These are phyloP conservation scores for Sclerodermus sp. DNA, from an alignment of 2,888 invertebrate species.

Conservation along the genomic window DNA sequence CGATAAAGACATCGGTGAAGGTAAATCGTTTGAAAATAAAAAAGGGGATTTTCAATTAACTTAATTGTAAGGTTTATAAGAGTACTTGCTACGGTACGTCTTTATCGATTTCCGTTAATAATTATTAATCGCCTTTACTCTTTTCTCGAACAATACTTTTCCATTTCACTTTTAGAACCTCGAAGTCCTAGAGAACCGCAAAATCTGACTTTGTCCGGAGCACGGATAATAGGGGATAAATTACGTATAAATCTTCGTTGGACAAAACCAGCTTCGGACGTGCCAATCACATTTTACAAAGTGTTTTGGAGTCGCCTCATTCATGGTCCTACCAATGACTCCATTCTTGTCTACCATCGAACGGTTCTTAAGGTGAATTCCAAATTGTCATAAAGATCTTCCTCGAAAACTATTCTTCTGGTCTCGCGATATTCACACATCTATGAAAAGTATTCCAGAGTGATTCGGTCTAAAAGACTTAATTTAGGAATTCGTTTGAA, in stretches of 20 bases:
- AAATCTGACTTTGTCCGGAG: conserved; percentile 61
- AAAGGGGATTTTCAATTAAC: too few relatives aligned
- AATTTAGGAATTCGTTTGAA: conserved; percentile 27
- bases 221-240: conserved; percentile 45
- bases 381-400: neutral
- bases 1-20: too few relatives aligned
- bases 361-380: conserved; percentile 63
- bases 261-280: conserved; percentile 71
- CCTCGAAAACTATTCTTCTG: too few relatives aligned
- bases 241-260: conserved; percentile 68
- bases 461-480: too few relatives aligned
- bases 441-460: neutral
- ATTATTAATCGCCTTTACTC: neutral
- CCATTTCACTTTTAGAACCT: conserved; percentile 60
- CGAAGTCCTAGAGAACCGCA: conserved; percentile 67
- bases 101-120: neutral
- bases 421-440: too few relatives aligned
- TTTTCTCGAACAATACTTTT: too few relatives aligned
- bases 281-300: conserved; percentile 72
- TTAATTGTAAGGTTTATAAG: too few relatives aligned
- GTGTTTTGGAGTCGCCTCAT: conserved; percentile 75
- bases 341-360: conserved; percentile 67
- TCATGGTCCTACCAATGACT: conserved; percentile 65
- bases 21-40: too few relatives aligned
- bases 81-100: too few relatives aligned